Percentiles rank a stretch among this genome's conserved stretches.
phyloP scores from a whole-genome alignment of 2,888 invertebrate species.

The Allolobophora icterica region DNA sequence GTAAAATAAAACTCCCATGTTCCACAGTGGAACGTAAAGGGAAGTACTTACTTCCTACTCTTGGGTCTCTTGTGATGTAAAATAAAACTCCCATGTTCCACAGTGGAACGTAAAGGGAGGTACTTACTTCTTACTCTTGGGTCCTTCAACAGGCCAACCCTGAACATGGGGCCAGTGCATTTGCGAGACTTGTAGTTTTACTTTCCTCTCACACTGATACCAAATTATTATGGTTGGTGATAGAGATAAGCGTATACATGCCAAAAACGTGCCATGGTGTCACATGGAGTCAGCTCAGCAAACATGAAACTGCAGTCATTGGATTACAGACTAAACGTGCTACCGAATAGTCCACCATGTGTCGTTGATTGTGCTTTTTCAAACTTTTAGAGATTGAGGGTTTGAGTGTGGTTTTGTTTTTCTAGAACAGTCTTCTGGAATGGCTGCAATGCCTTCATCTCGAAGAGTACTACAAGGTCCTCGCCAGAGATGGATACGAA shows the following conservation, averaged over 20 bases:
- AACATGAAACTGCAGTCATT: not conserved
- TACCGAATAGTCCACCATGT: too few relatives aligned
- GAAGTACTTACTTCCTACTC: not conserved
- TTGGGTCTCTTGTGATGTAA: not conserved
- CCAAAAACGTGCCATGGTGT: not conserved
- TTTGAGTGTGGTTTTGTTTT: not conserved
- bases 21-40: not conserved
- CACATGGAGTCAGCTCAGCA: not conserved
- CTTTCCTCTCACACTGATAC: not conserved
- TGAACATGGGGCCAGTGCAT: not conserved
- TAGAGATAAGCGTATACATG: not conserved
- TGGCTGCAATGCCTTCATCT: constrained; percentile 87
- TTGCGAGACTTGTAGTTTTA: not conserved
- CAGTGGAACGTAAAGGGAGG: not conserved
- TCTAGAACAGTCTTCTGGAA: constrained; percentile 86
- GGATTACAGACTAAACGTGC: not conserved
- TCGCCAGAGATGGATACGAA: constrained; percentile 90
- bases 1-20: not conserved
- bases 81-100: not conserved
- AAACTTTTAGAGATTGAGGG: not conserved
- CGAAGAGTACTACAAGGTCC: constrained; percentile 87
- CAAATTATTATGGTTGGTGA: not conserved
- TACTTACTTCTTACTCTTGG: not conserved
- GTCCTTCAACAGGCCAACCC: not conserved
- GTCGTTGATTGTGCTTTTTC: not conserved